These are phyloP conservation scores for Hesperophylax magnus DNA, from an alignment of 1,140 invertebrate genomes.

Conservation along the genomic window DNA sequence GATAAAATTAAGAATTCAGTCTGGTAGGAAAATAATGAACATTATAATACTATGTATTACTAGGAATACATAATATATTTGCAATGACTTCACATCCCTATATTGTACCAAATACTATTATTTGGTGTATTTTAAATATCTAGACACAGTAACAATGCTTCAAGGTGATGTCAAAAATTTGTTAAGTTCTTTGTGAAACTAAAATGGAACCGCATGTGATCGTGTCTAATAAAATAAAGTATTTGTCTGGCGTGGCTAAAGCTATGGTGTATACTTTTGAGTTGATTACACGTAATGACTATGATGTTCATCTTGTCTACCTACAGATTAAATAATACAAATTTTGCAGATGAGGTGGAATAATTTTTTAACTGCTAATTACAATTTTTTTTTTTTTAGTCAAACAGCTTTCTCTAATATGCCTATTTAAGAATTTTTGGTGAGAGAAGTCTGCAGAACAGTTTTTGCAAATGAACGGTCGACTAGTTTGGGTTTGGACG, in stretches of 20 bases:
- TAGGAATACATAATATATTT: no score
- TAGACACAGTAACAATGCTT: no score
- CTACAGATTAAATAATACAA: neutral
- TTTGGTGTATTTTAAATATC: no score
- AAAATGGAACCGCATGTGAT: neutral
- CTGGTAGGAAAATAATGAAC: no score
- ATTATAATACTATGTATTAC: no score
- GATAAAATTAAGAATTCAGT: no score
- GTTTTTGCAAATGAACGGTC: slow-evolving; percentile 48
- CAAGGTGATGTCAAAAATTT: no score
- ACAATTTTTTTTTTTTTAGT: slow-evolving; percentile 7
- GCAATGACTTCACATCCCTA: neutral
- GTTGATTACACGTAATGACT: slow-evolving; percentile 13
- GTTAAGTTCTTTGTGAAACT: no score
- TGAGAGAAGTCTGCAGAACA: slow-evolving; percentile 48
- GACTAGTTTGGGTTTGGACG: neutral
- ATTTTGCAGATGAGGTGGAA: no score
- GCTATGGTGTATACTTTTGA: neutral
- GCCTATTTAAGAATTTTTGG: slow-evolving; percentile 55
- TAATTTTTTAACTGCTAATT: no score
- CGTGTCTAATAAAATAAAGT: neutral
- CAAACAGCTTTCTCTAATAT: slow-evolving; percentile 50
- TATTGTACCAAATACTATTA: neutral
- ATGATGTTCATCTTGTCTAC: slow-evolving; percentile 9
- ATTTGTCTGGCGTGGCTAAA: neutral